A percentile compares a stretch with the other conserved stretches of the same genome.
Evolutionary conservation across 2,888 invertebrate species (phyloP).

Genomic region (Eupithecia subumbrata): DNA sequence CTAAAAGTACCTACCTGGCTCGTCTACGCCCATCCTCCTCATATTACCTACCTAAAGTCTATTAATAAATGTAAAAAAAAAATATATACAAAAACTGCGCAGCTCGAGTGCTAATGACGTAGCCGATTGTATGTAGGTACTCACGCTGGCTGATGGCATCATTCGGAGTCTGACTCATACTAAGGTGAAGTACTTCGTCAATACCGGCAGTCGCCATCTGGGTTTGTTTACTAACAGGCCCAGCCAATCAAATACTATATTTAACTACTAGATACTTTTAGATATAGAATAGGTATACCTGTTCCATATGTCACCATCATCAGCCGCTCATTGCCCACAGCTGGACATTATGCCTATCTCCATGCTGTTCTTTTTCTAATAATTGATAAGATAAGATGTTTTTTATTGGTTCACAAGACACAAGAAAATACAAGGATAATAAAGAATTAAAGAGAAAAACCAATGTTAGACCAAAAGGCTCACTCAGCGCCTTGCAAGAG

Average conservation of each 20-base stretch:
- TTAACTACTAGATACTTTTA: neutral
- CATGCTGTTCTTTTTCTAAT: neutral
- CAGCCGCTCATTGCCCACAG: no score
- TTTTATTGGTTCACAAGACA: no score
- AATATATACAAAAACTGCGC: conserved; percentile 50
- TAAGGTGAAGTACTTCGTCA: conserved; percentile 40
- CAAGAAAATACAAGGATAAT: no score
- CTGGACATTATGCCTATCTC: neutral
- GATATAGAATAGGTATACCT: neutral
- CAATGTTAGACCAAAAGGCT: no score
- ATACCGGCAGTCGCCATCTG: conserved; percentile 50
- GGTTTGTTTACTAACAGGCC: conserved; percentile 68
- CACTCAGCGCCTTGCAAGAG: no score
- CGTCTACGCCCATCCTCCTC: neutral
- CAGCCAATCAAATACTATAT: conserved; percentile 19
- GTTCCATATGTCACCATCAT: neutral
- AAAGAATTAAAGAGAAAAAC: no score
- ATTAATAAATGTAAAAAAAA: conserved; percentile 10
- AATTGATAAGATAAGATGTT: neutral
- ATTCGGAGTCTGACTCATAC: conserved; percentile 64
- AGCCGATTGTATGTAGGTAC: conserved; percentile 46
- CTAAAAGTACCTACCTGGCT: neutral
- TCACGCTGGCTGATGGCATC: conserved; percentile 62
- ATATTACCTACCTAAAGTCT: neutral
- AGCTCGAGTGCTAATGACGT: conserved; percentile 49